Evolutionary conservation across 2,113 vertebrate genomes (phyloP), one percentile per base, ranked within the genome.

Genomic region (Copsychus sechellarum): DNA sequence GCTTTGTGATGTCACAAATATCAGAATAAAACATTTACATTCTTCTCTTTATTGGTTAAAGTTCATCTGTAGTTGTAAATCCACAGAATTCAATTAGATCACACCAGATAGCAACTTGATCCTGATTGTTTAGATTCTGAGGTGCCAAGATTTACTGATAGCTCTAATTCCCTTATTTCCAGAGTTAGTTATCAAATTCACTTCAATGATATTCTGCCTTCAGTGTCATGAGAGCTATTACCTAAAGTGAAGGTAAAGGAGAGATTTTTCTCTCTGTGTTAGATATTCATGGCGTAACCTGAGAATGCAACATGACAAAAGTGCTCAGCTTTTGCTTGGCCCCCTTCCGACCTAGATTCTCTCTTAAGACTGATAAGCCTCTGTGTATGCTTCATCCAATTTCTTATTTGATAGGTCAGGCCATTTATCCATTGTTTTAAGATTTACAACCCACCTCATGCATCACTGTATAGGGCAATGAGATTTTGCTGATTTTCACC

Each of bases 1-100:
- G 89, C 67, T 96, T 94, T 96, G 88, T 93, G 80, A 95, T 95
- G 71, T 83, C 90, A 86, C 87, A 91, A 77, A 86, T 96, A 83
- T 82, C 71, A 88, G 72, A 93, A 93, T 81, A 92, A 89, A 96
- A 88, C 53, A 81, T 92, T 93, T 92, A 74, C 67, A 56, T 95
- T 89, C 56, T 95, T 86, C n/a, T 64, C 43, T 95, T 92, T 88
- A 86, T 93, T 86, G 71, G 58, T 73, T 94, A 83, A 95, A 87
- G 82, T 89, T 88, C 40, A 47, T 81, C 81, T 79, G 60, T 66
- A 67, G 45, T n/a, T 95, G 58, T 91, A 97, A 97, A 95, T 95
- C 42, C 78, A 36, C 23, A 15, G 69, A 91, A 96, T 71, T 92
- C 77, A 84, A 88, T 94, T 88, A 88, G 74, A 93, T 94, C 94